Base-by-base conservation (phyloP, 2,797 vertebrate species). In the Coregonus suidteri region DNA sequence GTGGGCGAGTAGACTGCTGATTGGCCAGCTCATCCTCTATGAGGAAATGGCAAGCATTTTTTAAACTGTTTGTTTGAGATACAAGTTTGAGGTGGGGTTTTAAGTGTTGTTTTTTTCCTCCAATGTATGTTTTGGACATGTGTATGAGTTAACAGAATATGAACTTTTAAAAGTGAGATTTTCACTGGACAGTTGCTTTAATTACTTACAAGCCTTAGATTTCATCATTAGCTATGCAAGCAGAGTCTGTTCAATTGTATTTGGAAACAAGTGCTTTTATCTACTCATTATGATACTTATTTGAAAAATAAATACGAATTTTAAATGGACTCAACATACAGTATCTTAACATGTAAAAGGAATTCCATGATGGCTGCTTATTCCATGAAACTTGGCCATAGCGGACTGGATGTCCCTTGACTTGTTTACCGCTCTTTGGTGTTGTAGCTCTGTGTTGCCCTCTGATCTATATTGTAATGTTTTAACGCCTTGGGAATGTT, bases 191-290 rank as follows among this genome's bases (percentile, higher is more conserved):
- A 47, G 41, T 47, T 47, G 41, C 71, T 35, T 75, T 78, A 75
- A 70, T 67, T 67, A 67, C 31, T 67, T 67, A 93, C 90, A 95
- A 95, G 94, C 94, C 95, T 95, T 95, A 95, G 94, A 94, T 53
- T 90, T 73, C 62, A 93, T 90, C 90, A 91, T 94, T 94, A 95
- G 95, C 95, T 95, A 95, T 95, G 95, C 95, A 95, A 94, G 72
- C 37, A 37, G 74, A 66, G 75, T 79, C 64, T 76, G 71, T 79
- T 76, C 56, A 52, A 71, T 75, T 80, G 79, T 81, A 77, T 81
- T 70, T 81, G 68, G 67, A 79, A 76, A 75, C 51, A 82, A 82
- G 81, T 79, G 81, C 77, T 79, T 82, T 82, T 73, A 64, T 47
- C 41, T 47, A 11, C 41, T 47, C 41, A 47, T 11, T 47, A 47